phyloP scores from a whole-genome alignment of 2,888 invertebrate species.

The Caenorhabditis auriculariae region DNA sequence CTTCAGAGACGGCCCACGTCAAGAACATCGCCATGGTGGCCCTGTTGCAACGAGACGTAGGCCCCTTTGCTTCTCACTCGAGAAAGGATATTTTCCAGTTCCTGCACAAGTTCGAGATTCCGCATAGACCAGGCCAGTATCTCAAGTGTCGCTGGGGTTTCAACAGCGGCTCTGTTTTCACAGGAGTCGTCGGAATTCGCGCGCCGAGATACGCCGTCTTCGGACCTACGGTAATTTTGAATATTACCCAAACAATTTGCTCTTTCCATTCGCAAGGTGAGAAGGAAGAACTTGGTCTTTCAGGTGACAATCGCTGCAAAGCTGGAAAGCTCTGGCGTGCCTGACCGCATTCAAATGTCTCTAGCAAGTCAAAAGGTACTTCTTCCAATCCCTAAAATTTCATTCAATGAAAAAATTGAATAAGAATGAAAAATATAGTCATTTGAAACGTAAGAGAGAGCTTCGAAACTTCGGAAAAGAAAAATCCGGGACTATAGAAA shows the following conservation, averaged over 20 bases:
- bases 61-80: neutral
- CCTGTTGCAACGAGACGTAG: slow-evolving; percentile 53
- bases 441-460: no score
- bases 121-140: slow-evolving; percentile 54
- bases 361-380: slow-evolving; percentile 40
- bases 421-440: no score
- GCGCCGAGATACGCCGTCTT: slow-evolving; percentile 61
- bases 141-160: slow-evolving; percentile 62
- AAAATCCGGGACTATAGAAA: no score
- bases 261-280: neutral
- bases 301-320: slow-evolving; percentile 58
- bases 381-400: slow-evolving; percentile 44
- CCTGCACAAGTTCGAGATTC: slow-evolving; percentile 56
- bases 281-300: slow-evolving; percentile 1
- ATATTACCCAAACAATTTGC: neutral
- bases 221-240: slow-evolving; percentile 48
- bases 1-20: slow-evolving; percentile 48
- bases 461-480: no score
- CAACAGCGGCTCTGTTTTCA: slow-evolving; percentile 59
- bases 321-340: slow-evolving; percentile 58
- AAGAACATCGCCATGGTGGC: slow-evolving; percentile 55
- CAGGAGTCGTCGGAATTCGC: slow-evolving; percentile 59
- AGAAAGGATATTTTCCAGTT: slow-evolving; percentile 32
- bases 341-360: slow-evolving; percentile 59
- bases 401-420: no score